Conservation (phyloP, 1,140 invertebrate species). For the Magallana gigas region DNA sequence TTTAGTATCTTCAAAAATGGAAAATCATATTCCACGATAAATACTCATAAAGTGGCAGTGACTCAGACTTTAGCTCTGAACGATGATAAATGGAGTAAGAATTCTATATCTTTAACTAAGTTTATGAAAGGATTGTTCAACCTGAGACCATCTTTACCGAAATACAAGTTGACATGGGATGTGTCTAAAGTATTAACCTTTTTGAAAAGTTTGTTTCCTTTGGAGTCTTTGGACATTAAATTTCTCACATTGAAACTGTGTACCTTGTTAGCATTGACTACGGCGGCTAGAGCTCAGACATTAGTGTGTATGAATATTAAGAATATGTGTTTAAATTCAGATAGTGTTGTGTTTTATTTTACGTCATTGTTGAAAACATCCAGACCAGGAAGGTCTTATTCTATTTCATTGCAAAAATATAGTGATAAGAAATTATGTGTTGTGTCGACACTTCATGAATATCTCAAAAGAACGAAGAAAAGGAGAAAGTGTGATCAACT, state of each 20-base stretch:
- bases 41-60: neutral
- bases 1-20: conserved; percentile 39
- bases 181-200: no score
- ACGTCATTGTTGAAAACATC: no score
- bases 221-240: conserved; percentile 38
- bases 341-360: no score
- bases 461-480: conserved; percentile 44
- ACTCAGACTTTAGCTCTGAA: neutral
- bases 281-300: neutral
- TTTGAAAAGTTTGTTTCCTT: neutral
- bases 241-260: no score
- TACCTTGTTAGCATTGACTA: no score
- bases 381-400: no score
- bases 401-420: no score
- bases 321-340: no score
- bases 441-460: neutral
- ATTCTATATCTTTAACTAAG: conserved; percentile 6
- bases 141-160: neutral
- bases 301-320: no score
- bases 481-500: conserved; percentile 18
- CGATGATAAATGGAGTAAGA: conserved; percentile 26
- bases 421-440: no score
- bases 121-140: no score
- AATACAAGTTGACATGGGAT: no score
- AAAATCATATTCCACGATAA: conserved; percentile 27